Conservation (phyloP, 2,888 invertebrate genomes). For the Lapara coniferarum region DNA sequence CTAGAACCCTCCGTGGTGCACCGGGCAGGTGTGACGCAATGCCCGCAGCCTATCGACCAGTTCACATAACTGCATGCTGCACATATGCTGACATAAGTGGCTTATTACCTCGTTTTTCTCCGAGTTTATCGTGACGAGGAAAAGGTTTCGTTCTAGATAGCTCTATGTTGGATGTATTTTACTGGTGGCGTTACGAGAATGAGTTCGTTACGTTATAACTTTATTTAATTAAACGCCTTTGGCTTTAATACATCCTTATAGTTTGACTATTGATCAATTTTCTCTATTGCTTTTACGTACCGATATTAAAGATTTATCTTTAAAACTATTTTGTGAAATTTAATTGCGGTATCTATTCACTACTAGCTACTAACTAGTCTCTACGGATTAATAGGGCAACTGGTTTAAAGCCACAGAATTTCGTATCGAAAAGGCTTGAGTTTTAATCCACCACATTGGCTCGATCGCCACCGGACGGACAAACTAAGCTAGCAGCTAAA, state of each 20-base stretch:
- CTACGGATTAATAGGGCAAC: background rate
- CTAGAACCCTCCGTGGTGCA: slow-evolving; percentile 42
- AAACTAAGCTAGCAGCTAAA: background rate
- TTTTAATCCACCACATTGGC: background rate
- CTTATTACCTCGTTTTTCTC: slow-evolving; percentile 15
- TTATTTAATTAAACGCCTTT: background rate
- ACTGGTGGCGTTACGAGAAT: background rate
- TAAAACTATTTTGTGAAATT: too few species aligned
- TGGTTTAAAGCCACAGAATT: background rate
- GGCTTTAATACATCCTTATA: background rate
- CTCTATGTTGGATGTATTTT: background rate
- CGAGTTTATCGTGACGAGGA: background rate
- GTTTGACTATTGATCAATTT: too few species aligned
- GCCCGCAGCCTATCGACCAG: slow-evolving; percentile 64
- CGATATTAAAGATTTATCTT: too few species aligned
- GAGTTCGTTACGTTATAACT: background rate
- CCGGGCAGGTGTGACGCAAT: slow-evolving; percentile 65
- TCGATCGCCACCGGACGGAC: background rate
- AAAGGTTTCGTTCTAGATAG: slow-evolving; percentile 4
- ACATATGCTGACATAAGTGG: slow-evolving; percentile 1
- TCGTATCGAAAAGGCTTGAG: background rate
- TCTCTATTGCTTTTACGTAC: too few species aligned
- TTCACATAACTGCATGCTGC: slow-evolving; percentile 39
- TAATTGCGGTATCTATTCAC: too few species aligned
- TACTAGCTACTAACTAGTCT: too few species aligned